Conservation (phyloP, 1,140 invertebrate genomes). For the Melitaea cinxia region DNA sequence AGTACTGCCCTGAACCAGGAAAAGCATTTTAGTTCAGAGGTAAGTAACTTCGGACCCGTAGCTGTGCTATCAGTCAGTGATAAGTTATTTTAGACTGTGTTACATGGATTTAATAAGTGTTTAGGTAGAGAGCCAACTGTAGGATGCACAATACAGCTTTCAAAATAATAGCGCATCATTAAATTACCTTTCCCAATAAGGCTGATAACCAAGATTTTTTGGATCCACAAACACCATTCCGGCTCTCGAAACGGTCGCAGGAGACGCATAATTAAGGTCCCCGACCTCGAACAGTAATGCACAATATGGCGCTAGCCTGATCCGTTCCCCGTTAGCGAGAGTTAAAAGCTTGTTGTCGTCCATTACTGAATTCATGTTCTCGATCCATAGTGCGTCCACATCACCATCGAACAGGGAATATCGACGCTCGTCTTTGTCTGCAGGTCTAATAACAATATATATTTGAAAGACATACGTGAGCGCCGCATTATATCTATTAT, state of each 20-base stretch:
- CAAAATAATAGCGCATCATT: too few species aligned
- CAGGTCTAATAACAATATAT: slow-evolving; percentile 47
- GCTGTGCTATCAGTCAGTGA: too few species aligned
- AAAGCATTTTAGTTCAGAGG: too few species aligned
- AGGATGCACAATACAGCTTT: too few species aligned
- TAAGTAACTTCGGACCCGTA: too few species aligned
- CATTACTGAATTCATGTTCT: slow-evolving; percentile 98
- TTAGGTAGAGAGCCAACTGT: too few species aligned
- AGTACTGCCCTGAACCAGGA: too few species aligned
- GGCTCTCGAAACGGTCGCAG: slow-evolving; percentile 94
- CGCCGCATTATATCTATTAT: too few species aligned
- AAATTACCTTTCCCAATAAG: slow-evolving; percentile 91
- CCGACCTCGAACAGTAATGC: slow-evolving; percentile 94
- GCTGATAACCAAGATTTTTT: slow-evolving; percentile 92
- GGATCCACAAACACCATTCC: slow-evolving; percentile 97
- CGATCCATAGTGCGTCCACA: slow-evolving; percentile 96
- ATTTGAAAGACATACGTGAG: neutral
- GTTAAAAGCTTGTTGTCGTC: slow-evolving; percentile 96
- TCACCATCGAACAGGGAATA: slow-evolving; percentile 97
- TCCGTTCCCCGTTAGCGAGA: slow-evolving; percentile 94
- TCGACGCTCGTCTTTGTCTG: slow-evolving; percentile 85
- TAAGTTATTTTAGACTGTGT: too few species aligned
- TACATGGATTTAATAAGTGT: too few species aligned
- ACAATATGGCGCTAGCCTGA: slow-evolving; percentile 90
- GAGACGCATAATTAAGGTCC: slow-evolving; percentile 94